phyloP scores from a whole-genome alignment of 2,888 invertebrate species.

The Coleophora deauratella region DNA sequence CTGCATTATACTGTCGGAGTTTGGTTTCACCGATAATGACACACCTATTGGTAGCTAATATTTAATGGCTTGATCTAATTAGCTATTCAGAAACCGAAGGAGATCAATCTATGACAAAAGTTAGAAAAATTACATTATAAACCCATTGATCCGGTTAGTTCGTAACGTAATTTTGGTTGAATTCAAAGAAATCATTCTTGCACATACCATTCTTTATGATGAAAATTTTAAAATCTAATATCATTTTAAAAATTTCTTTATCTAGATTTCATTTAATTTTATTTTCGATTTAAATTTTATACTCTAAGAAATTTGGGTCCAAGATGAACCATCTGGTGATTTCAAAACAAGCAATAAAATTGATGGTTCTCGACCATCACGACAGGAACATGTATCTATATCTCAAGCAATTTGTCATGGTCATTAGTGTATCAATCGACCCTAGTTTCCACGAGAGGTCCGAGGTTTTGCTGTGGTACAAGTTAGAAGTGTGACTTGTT shows the following conservation, averaged over 20 bases:
- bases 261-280: neutral
- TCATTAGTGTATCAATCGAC: slow-evolving; percentile 35
- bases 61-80: no score
- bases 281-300: slow-evolving; percentile 6
- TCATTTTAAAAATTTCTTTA: no score
- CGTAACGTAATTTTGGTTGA: no score
- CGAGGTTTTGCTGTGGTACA: slow-evolving; percentile 23
- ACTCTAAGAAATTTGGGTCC: slow-evolving; percentile 3
- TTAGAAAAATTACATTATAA: no score
- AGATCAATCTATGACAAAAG: no score
- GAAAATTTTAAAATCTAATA: no score
- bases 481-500: slow-evolving; percentile 18
- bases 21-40: no score
- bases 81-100: no score
- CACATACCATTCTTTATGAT: no score
- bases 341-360: slow-evolving; percentile 34
- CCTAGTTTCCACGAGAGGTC: slow-evolving; percentile 38
- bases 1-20: slow-evolving; percentile 1
- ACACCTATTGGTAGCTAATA: no score
- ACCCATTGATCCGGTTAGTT: no score
- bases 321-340: slow-evolving; percentile 3
- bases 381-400: slow-evolving; percentile 25
- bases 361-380: slow-evolving; percentile 29
- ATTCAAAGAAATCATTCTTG: no score
- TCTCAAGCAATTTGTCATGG: slow-evolving; percentile 45